phyloP scores from a whole-genome alignment of 2,113 vertebrate genomes.

The Ptychochromis oligacanthus region DNA sequence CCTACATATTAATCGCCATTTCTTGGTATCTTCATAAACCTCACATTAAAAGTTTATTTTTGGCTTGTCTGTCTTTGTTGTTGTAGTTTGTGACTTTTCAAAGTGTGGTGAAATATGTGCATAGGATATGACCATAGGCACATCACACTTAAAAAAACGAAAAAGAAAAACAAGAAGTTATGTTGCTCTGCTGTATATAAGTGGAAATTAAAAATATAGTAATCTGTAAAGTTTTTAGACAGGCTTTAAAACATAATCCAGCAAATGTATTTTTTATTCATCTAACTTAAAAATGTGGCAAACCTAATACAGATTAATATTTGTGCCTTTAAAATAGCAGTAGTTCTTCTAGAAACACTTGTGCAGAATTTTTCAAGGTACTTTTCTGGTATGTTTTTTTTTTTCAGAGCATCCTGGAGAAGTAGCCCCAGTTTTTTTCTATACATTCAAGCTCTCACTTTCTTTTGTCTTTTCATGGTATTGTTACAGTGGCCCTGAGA shows the following conservation, averaged over 20 bases:
- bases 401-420: neutral
- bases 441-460: neutral
- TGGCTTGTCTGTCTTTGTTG: neutral
- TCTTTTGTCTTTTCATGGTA: neutral
- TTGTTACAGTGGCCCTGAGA: too few relatives aligned
- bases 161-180: too few relatives aligned
- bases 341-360: neutral
- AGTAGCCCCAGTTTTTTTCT: neutral
- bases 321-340: too few relatives aligned
- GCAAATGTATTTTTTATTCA: neutral
- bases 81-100: neutral
- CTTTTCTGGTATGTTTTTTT: too few relatives aligned
- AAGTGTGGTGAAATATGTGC: neutral
- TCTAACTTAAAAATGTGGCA: neutral
- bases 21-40: neutral
- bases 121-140: neutral
- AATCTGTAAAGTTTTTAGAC: neutral
- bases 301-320: neutral
- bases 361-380: too few relatives aligned
- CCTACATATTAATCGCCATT: neutral
- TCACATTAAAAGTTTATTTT: neutral
- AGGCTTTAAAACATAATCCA: neutral
- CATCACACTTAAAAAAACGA: too few relatives aligned
- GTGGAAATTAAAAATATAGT: too few relatives aligned
- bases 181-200: too few relatives aligned